A percentile compares a stretch with the other conserved stretches of the same genome.
These are phyloP conservation scores for Cephus rjabovi DNA, from an alignment of 2,888 invertebrate genomes.

Conservation along the genomic window DNA sequence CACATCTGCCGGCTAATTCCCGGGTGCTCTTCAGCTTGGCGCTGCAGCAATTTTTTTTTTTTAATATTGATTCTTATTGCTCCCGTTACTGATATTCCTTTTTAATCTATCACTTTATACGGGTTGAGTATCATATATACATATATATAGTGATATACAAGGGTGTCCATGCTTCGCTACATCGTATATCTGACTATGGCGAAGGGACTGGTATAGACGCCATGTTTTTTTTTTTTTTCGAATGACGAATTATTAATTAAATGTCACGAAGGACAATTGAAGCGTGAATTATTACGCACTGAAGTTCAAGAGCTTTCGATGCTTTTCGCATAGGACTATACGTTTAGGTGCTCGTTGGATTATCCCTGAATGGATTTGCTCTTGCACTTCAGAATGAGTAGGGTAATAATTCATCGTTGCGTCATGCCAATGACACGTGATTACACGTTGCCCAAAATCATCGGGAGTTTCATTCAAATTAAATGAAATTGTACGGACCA, in stretches of 20 bases:
- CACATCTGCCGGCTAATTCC: neutral
- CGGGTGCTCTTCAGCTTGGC: neutral
- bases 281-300: neutral
- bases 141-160: too few relatives aligned
- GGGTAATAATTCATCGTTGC: conserved; percentile 19
- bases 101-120: neutral
- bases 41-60: neutral
- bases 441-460: conserved; percentile 6
- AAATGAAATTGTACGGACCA: neutral
- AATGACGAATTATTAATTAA: neutral
- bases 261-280: neutral
- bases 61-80: neutral
- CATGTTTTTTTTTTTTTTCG: neutral
- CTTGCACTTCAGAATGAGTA: conserved; percentile 10
- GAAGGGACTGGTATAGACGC: neutral
- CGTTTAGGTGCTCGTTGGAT: neutral
- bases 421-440: conserved; percentile 14
- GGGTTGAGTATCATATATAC: neutral
- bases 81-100: neutral
- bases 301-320: neutral
- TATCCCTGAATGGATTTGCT: conserved; percentile 3
- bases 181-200: neutral
- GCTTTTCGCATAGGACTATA: neutral
- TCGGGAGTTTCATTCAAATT: neutral
- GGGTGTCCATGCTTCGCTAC: neutral